Evolutionary conservation across 2,797 vertebrate genomes (phyloP), one percentile per base, ranked within the genome.

Genomic region (Gymnodraco acuticeps): DNA sequence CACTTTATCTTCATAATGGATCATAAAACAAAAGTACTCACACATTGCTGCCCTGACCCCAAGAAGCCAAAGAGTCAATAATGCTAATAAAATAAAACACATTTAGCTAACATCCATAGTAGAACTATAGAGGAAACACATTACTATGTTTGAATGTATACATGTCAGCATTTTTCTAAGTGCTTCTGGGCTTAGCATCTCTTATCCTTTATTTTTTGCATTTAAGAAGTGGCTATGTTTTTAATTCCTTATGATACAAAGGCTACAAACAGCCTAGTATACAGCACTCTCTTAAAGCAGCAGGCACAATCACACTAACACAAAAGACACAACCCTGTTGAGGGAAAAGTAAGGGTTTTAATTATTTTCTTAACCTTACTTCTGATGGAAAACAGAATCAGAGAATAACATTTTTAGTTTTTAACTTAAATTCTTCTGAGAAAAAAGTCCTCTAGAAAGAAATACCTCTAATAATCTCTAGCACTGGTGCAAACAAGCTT

Each of bases 401-500:
- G 10, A 27, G 14, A 62, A 43, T 10, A 64, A 56, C 56, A 16
- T 41, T 0, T 56, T 58, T 46, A 6, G 52, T 5, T 27, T 68
- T 64, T 27, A 23, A 53, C 70, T 71, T 53, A 17, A 56, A 0
- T 31, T 58, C 47, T 41, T n/a, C 41, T 72, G 67, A 66, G 43
- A 77, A 16, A 48, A 48, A 33, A 53, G 27, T 59, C 19, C 10
- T 48, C 5, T 2, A 45, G 59, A n/a, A 73, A 23, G 61, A 75
- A 33, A 43, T 38, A 46, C n/a, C 14, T 23, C 23, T 27, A 27
- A 27, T 27, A 27, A 42, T 56, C 56, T 80, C 19, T 16, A 48
- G 53, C 7, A 33, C 51, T 52, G 43, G 27, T 64, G 16, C n/a
- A 67, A 53, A 78, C 50, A 63, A 46, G 70, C 64, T 75, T 74